Percentiles rank a stretch among this genome's conserved stretches.
These are phyloP conservation scores for Cryptocephalus primarius DNA, from an alignment of 2,888 invertebrate genomes.

Conservation along the genomic window DNA sequence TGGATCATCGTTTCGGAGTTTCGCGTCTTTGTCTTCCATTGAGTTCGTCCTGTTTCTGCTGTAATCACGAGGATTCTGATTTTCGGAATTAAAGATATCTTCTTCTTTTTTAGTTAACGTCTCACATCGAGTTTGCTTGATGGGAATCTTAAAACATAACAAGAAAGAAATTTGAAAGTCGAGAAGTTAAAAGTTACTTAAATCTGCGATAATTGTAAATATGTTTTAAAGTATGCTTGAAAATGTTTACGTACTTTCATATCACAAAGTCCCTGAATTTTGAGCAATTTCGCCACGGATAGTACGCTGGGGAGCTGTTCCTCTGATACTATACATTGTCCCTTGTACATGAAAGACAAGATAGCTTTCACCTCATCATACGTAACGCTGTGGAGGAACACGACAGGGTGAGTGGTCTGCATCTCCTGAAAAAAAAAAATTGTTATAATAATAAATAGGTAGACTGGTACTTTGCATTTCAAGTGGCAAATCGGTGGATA, in stretches of 20 bases:
- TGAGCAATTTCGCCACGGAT: slow-evolving; percentile 66
- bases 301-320: slow-evolving; percentile 66
- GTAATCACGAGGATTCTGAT: no score
- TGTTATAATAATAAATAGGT: neutral
- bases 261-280: slow-evolving; percentile 73
- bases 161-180: neutral
- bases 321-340: slow-evolving; percentile 76
- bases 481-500: no score
- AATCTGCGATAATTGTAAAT: no score
- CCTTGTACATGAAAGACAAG: slow-evolving; percentile 79
- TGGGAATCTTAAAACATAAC: slow-evolving; percentile 21
- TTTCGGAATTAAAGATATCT: no score
- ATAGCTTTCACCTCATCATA: slow-evolving; percentile 62
- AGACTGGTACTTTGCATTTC: no score
- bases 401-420: slow-evolving; percentile 56
- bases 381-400: slow-evolving; percentile 60
- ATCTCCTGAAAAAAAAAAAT: slow-evolving; percentile 46
- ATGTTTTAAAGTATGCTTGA: no score
- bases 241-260: slow-evolving; percentile 68
- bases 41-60: no score
- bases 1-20: no score
- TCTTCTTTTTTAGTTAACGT: neutral
- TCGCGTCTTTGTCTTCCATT: no score
- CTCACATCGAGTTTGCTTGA: slow-evolving; percentile 15
- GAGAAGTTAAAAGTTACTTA: no score